Evolutionary conservation across 30 jellyfish, hydroid and myxozoan species (phyloP).

Genomic region (Hydra vulgaris): DNA sequence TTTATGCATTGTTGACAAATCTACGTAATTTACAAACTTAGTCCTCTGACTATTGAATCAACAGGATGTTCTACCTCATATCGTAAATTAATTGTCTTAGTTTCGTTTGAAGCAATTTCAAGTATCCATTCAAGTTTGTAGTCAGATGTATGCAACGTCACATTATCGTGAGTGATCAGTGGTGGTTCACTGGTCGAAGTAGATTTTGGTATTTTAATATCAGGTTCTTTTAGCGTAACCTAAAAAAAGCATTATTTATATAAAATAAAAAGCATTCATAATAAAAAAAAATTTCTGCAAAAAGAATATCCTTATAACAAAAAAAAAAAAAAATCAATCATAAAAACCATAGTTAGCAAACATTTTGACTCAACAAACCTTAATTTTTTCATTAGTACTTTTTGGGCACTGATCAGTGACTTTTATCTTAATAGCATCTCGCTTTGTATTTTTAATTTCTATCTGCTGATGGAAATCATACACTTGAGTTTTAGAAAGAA

Average conservation of each 20-base stretch:
- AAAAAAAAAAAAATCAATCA: too few relatives aligned
- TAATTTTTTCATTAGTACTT: conserved; percentile 57
- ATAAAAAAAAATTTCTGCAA: too few relatives aligned
- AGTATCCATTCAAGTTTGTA: conserved; percentile 49
- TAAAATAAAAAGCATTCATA: too few relatives aligned
- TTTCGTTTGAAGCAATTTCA: conserved; percentile 36
- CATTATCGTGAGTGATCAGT: conserved; percentile 11
- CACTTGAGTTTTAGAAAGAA: conserved; percentile 32
- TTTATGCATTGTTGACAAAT: not conserved
- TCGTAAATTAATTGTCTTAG: conserved; percentile 30
- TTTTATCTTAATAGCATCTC: conserved; percentile 34
- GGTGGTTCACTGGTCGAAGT: conserved; percentile 13
- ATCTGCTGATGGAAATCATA: conserved; percentile 53
- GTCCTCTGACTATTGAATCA: conserved; percentile 10
- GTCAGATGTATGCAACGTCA: conserved; percentile 35
- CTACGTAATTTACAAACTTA: not conserved
- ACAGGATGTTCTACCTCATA: conserved; percentile 50
- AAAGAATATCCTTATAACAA: not conserved
- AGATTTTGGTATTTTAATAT: conserved; percentile 12
- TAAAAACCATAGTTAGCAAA: too few relatives aligned
- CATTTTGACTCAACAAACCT: conserved; percentile 24
- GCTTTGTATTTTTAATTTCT: conserved; percentile 55
- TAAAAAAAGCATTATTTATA: not conserved
- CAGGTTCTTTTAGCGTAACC: conserved; percentile 47
- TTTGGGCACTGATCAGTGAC: conserved; percentile 67